These are phyloP conservation scores for Platorchestia sp. DNA, from an alignment of 1,140 invertebrate species.

Conservation along the genomic window DNA sequence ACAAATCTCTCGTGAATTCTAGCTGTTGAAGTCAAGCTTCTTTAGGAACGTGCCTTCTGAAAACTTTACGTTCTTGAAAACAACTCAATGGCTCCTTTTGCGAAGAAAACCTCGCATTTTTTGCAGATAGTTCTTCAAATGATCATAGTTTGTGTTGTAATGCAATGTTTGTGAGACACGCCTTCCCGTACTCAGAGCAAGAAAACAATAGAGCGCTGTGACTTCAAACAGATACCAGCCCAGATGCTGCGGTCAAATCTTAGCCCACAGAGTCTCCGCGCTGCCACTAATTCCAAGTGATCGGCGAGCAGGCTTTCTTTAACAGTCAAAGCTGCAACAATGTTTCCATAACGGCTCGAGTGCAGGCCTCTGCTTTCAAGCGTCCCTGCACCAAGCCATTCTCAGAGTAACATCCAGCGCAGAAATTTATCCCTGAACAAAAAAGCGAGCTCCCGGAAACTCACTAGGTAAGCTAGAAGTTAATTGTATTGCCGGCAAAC, in stretches of 20 bases:
- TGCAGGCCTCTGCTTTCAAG: not conserved
- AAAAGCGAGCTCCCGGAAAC: constrained; percentile 24
- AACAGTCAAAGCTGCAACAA: constrained; percentile 20
- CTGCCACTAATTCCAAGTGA: not conserved
- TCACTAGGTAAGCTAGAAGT: constrained; percentile 35
- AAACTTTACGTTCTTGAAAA: not conserved
- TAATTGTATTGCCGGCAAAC: constrained; percentile 50
- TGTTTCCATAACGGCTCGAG: not conserved
- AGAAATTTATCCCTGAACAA: constrained; percentile 10
- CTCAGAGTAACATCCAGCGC: constrained; percentile 3
- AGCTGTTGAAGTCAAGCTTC: no score
- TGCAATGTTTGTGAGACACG: not conserved
- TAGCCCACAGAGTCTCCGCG: not conserved
- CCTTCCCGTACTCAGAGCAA: not conserved
- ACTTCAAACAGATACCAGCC: not conserved
- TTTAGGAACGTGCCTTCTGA: no score
- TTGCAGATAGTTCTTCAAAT: not conserved
- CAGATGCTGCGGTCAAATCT: not conserved
- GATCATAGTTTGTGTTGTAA: not conserved
- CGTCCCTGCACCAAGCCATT: not conserved
- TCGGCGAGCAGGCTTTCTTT: not conserved
- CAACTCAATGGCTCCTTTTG: not conserved
- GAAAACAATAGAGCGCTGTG: not conserved
- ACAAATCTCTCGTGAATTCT: no score
- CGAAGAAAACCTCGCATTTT: not conserved